phyloP scores from a whole-genome alignment of 2,888 invertebrate species.

The Heteropelma amictum region DNA sequence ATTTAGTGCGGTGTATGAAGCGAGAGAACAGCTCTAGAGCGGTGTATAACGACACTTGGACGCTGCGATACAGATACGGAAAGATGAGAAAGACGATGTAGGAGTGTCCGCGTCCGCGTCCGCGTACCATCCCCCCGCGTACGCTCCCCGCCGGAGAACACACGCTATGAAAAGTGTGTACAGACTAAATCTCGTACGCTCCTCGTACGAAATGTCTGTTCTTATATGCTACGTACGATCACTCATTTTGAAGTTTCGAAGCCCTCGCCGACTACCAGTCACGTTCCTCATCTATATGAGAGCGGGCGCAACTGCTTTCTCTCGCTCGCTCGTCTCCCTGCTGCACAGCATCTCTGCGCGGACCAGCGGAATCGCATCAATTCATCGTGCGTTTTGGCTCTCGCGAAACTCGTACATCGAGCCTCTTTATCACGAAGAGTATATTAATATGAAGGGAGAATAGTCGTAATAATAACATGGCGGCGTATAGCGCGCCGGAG shows the following conservation, averaged over 20 bases:
- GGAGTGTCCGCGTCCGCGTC: too few species aligned
- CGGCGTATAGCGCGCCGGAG: too few species aligned
- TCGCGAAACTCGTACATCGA: slow-evolving; percentile 14
- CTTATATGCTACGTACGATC: slow-evolving; percentile 63
- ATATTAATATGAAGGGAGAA: slow-evolving; percentile 29
- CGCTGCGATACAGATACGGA: slow-evolving; percentile 37
- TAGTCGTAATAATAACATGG: slow-evolving; percentile 20
- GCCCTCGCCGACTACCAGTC: slow-evolving; percentile 35
- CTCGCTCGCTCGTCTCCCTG: neutral
- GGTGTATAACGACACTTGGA: slow-evolving; percentile 70
- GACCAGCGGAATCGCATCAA: slow-evolving; percentile 25
- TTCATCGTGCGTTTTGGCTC: slow-evolving; percentile 44
- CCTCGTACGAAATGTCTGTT: slow-evolving; percentile 25
- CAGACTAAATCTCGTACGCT: slow-evolving; percentile 41
- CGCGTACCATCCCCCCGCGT: slow-evolving; percentile 58
- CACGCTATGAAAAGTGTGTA: slow-evolving; percentile 24
- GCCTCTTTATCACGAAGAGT: slow-evolving; percentile 3
- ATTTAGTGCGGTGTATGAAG: slow-evolving; percentile 66
- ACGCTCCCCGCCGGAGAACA: too few species aligned
- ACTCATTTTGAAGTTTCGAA: slow-evolving; percentile 73
- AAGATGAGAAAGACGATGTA: slow-evolving; percentile 69
- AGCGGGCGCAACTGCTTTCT: slow-evolving; percentile 41
- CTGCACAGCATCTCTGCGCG: neutral
- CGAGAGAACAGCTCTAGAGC: slow-evolving; percentile 48
- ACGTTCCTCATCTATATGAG: slow-evolving; percentile 36